phyloP scores from a whole-genome alignment of 2,113 vertebrate species.

The Nicator chloris region DNA sequence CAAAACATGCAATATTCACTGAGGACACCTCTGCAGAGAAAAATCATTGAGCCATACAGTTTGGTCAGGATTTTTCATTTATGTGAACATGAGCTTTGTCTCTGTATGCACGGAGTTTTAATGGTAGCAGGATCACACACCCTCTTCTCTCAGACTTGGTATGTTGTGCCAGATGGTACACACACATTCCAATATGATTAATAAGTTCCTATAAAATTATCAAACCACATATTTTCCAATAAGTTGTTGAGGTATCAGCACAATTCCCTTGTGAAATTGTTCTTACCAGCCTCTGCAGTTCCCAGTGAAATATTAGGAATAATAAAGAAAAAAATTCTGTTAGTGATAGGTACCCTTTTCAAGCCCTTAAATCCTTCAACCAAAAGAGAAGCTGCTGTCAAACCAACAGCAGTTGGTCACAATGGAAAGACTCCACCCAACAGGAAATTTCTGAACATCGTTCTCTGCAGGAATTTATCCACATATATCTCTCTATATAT shows the following conservation, averaged over 20 bases:
- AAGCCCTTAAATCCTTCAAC: neutral
- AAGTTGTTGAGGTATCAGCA: neutral
- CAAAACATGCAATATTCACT: neutral
- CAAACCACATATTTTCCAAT: neutral
- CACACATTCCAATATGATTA: neutral
- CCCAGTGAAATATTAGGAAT: neutral
- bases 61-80: neutral
- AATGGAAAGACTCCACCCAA: neutral
- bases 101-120: neutral
- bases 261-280: neutral
- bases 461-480: neutral
- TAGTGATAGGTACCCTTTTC: neutral
- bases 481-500: neutral
- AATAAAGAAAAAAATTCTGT: neutral
- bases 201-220: neutral
- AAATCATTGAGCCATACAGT: neutral
- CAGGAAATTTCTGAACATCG: neutral
- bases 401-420: neutral
- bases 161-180: neutral
- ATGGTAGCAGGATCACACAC: neutral
- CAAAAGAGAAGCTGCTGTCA: neutral
- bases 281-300: neutral
- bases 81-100: neutral
- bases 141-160: neutral
- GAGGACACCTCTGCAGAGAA: neutral